These are phyloP conservation scores for Pocillopora verrucosa DNA, from an alignment of 64 coral and sea anemone species.

Conservation along the genomic window DNA sequence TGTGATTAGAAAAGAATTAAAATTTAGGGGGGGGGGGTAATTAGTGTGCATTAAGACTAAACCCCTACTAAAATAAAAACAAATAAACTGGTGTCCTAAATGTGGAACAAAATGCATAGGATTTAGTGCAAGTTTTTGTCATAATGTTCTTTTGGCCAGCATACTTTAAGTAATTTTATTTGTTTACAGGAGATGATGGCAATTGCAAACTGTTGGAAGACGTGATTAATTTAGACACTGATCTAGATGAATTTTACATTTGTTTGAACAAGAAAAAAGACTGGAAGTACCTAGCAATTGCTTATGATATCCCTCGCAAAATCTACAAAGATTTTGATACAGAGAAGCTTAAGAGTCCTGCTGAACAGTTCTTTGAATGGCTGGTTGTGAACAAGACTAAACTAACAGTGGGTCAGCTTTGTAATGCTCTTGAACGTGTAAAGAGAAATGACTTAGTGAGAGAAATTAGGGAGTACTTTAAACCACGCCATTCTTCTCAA, in stretches of 20 bases:
- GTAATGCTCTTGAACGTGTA: neutral
- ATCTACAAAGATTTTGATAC: constrained; percentile 3
- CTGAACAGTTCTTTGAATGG: neutral
- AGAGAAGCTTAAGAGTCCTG: neutral
- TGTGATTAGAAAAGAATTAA: too few relatives aligned
- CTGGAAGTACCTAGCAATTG: constrained; percentile 20
- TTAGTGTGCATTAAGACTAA: too few relatives aligned
- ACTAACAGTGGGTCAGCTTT: constrained; percentile 4
- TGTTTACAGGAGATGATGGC: neutral
- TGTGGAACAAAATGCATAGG: too few relatives aligned
- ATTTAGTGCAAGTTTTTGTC: too few relatives aligned
- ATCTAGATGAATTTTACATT: neutral
- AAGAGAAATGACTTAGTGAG: constrained; percentile 11
- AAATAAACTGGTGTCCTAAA: too few relatives aligned
- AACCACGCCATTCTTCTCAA: too few relatives aligned
- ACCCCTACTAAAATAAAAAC: too few relatives aligned
- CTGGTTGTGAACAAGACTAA: neutral
- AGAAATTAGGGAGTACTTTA: neutral
- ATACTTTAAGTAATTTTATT: too few relatives aligned
- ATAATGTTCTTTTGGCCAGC: too few relatives aligned
- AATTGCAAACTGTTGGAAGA: neutral
- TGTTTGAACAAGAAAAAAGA: constrained; percentile 15
- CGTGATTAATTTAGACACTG: constrained; percentile 1
- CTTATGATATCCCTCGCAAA: neutral
- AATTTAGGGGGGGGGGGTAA: too few relatives aligned